Base-by-base conservation (phyloP, 2,888 invertebrate genomes). In the Unio delphinus region DNA sequence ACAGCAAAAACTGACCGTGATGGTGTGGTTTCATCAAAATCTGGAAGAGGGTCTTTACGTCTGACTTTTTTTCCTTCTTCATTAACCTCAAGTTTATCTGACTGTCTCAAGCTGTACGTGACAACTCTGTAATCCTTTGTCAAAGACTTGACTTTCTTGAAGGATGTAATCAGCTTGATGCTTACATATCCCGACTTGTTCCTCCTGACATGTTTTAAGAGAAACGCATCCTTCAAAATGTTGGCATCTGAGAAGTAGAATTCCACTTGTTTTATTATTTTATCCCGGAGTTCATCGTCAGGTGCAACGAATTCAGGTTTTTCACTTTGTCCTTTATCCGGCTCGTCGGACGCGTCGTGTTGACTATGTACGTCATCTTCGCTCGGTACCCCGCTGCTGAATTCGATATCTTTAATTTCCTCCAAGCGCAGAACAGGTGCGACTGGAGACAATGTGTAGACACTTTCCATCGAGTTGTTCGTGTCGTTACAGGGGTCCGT, bases 111-210 rank as follows among this genome's bases (percentile, higher is more conserved):
- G 55, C 97, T 95, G 86, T 94, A 94, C 1, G 97, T 96, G 17
- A 98, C 97, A 30, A 95, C 95, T 76, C 96, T 93, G 95, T 97
- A 98, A 89, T 98, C 97, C 88, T 96, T 95, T 20, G 97, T 96
- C 70, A 98, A 91, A 86, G 96, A 96, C 86, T 98, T 97, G 61
- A 98, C 96, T 75, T 96, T 93, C 88, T 97, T 96, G 90, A 98
- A 97, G 86, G 97, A 97, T 20, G 97, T 96, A 80, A 98, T 96
- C 70, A 98, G 92, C 90, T 98, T 98, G 67, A 98, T 92, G 67
- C 96, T 97, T 23, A 98, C 97, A 90, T 95, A 98, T 28, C 98
- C 98, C 90, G 97, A 97, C 90, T 97, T 97, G 90, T 98, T 97
- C 67, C 97, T 93, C 69, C 96, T 94, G 30, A 98, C 97, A 89